A percentile compares a stretch with the other conserved stretches of the same genome.
Conservation (phyloP, 2,797 vertebrate species). For the Sebastes trivittatus region DNA sequence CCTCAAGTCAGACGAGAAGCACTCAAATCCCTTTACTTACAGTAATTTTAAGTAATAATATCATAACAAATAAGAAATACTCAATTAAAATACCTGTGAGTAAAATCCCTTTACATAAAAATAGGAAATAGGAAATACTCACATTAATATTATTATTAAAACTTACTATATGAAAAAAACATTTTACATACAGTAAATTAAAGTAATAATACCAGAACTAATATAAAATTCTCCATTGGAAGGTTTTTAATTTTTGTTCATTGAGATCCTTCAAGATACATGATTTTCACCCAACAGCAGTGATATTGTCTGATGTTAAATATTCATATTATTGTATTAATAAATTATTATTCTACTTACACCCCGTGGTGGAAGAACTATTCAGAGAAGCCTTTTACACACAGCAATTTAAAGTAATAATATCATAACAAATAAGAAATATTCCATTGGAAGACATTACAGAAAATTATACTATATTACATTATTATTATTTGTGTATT, state of each 20-base stretch:
- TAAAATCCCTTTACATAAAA: not conserved
- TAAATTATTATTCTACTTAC: not conserved
- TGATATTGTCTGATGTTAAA: not conserved
- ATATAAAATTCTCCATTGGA: not conserved
- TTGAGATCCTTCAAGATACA: not conserved
- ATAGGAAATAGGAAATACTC: too few relatives aligned
- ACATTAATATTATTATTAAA: not conserved
- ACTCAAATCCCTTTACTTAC: not conserved
- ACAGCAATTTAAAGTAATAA: not conserved
- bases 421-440: not conserved
- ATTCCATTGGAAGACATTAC: not conserved
- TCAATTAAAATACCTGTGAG: not conserved
- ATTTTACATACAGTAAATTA: not conserved
- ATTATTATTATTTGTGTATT: not conserved
- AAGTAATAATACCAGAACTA: not conserved
- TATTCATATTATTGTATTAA: not conserved
- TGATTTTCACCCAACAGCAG: not conserved
- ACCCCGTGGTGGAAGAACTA: not conserved
- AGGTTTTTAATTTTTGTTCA: not conserved
- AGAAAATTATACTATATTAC: not conserved
- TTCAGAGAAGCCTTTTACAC: not conserved
- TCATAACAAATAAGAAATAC: not conserved
- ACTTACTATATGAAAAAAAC: not conserved
- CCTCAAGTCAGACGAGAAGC: not conserved
- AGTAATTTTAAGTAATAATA: not conserved